Evolutionary conservation across 2,797 vertebrate species (phyloP), one percentile per base, ranked within the genome.

Genomic region (Lacerta bilineata): DNA sequence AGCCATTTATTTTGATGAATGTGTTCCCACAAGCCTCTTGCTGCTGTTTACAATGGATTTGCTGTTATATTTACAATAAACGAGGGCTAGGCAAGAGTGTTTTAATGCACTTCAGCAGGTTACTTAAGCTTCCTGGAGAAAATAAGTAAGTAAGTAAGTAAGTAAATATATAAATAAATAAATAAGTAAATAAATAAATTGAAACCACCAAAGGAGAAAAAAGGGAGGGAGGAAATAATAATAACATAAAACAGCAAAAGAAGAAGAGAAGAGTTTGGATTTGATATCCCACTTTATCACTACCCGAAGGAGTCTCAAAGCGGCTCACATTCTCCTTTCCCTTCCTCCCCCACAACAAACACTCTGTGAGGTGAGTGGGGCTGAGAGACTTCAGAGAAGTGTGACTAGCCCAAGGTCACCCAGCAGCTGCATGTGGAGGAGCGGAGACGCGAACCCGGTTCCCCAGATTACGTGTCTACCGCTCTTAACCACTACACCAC

Each of bases 61-160:
- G 96, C 95, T 96, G 94, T 97, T 97, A 97, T 97, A 97, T 98
- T 98, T 98, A 97, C 97, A 97, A 95, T 96, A 96, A 97, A 96
- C 94, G 93, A 94, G 95, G 93, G 46, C 92, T 91, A 96, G 96
- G 88, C 92, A 90, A 91, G 93, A 93, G 93, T 91, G 92, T 91
- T 95, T 94, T 95, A 92, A 95, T 94, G 90, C 91, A 94, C 91
- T 93, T 93, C 23, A 2, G 41, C 91, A 91, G 91, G 93, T 95
- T 93, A 90, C 94, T 93, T 86, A 88, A 81, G 80, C 88, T 90
- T 92, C 29, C 69, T 76, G 87, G 5, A 0, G n/a, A 13, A 18
- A n/a, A 55, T 15, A 55, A 55, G 15, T 55, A 50, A 69, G 13
- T 13, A 50, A 69, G 29, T n/a, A 43, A 50, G 33, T 39, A 39